phyloP scores from a whole-genome alignment of 2,113 vertebrate species.

The Zosterops japonicus region DNA sequence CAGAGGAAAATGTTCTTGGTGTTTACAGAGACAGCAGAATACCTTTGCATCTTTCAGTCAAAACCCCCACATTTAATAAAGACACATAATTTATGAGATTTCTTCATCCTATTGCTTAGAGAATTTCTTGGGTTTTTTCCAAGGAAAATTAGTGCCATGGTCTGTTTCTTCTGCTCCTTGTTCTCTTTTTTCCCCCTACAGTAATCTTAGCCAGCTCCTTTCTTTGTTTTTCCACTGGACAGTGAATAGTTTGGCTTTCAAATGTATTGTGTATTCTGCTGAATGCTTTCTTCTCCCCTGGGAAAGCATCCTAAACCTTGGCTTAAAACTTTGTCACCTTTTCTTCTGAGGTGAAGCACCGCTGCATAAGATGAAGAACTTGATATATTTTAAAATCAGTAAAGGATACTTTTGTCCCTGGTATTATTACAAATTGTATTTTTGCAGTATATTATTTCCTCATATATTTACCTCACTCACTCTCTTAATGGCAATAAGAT shows the following conservation, averaged over 20 bases:
- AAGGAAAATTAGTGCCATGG: neutral
- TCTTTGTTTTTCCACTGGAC: neutral
- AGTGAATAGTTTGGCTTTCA: neutral
- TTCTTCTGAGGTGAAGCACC: neutral
- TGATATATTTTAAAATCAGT: neutral
- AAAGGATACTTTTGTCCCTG: neutral
- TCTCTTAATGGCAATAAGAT: neutral
- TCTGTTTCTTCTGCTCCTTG: neutral
- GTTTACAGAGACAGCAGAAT: neutral
- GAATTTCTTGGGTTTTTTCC: neutral
- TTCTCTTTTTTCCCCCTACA: neutral
- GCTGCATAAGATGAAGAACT: neutral
- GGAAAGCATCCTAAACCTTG: neutral
- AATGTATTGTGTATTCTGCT: neutral
- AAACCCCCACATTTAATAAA: neutral
- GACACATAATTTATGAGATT: neutral
- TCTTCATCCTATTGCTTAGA: neutral
- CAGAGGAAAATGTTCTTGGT: neutral
- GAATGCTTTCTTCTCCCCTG: neutral
- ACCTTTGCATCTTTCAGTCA: neutral
- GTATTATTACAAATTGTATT: neutral
- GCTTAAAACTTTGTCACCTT: neutral
- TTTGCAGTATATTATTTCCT: neutral
- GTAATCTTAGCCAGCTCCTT: neutral
- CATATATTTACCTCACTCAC: neutral